Evolutionary conservation across 2,797 vertebrate genomes (phyloP).

Genomic region (Acipenser transmontanus): DNA sequence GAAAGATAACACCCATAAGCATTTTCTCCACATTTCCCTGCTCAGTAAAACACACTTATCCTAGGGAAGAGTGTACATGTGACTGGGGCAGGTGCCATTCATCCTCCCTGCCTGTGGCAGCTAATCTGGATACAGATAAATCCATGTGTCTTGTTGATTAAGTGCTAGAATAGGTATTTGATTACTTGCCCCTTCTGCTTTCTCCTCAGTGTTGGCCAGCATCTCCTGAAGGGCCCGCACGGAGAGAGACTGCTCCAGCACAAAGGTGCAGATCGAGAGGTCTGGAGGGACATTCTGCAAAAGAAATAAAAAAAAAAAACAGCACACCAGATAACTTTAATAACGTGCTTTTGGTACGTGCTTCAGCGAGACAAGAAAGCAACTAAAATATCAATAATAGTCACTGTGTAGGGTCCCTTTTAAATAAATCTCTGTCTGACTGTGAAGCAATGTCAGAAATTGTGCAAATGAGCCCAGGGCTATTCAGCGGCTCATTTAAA

Average conservation of each 20-base stretch:
- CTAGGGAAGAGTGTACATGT: neutral
- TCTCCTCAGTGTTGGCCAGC: conserved; percentile 87
- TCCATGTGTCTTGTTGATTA: conserved; percentile 10
- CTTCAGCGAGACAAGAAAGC: neutral
- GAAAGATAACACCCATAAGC: too few relatives aligned
- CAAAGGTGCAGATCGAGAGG: conserved; percentile 91
- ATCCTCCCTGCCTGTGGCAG: conserved; percentile 3
- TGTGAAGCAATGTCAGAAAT: neutral
- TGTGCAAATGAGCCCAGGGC: conserved; percentile 9
- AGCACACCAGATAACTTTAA: neutral
- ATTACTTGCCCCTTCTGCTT: conserved; percentile 85
- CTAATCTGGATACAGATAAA: conserved; percentile 10
- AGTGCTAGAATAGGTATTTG: conserved; percentile 11
- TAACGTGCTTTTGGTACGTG: neutral
- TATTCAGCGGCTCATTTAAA: neutral
- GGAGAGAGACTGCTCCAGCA: conserved; percentile 88
- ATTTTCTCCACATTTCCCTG: too few relatives aligned
- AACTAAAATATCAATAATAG: neutral
- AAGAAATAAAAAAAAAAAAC: conserved; percentile 20
- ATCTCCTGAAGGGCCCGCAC: conserved; percentile 91
- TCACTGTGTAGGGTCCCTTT: neutral
- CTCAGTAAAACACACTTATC: neutral
- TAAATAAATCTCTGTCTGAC: neutral
- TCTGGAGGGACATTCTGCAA: conserved; percentile 92
- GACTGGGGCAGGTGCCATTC: neutral